Evolutionary conservation across 2,797 vertebrate genomes (phyloP), one percentile per base, ranked within the genome.

Genomic region (Sebastiscus albofasciatus): DNA sequence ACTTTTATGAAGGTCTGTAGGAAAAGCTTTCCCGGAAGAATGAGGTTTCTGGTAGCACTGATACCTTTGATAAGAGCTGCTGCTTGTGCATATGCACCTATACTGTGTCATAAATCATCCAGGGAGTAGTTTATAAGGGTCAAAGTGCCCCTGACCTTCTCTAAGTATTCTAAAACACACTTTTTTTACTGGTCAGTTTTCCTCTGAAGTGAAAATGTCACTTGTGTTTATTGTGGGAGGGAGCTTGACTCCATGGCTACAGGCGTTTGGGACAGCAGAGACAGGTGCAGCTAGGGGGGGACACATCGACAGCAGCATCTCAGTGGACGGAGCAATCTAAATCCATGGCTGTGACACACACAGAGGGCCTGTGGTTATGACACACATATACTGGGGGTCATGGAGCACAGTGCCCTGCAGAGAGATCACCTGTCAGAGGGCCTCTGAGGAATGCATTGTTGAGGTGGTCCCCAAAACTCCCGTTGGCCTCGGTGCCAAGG

Each of bases 221-320:
- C 69, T 84, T 66, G 72, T 81, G 85, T 87, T 84, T 88, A 79
- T 61, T 80, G 36, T 90, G 71, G 70, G 74, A 60, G 59, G 55
- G 72, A 61, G 65, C 1, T 42, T 75, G 82, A 70, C 59, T 67
- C 89, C 88, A 89, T 70, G 73, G 78, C 46, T 74, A 77, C 81
- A 75, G 80, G 16, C 31, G 65, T 81, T 70, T 70, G 74, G 89
- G 81, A 77, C 79, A 75, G 82, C 82, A 79, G 78, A 80, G 75
- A 93, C 93, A 93, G 94, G 92, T 93, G 92, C 84, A 56, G 33
- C 85, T 77, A 87, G 73, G 29, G 87, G 79, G 89, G 73, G 71
- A 83, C 75, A 79, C 64, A 82, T 67, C 18, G 24, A 86, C 86
- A 83, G 79, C 86, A 83, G 79, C 39, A 55, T 62, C 55, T 69